A percentile compares a stretch with the other conserved stretches of the same genome.
These are phyloP conservation scores for Irena cyanogastra DNA, from an alignment of 2,113 vertebrate genomes.

Conservation along the genomic window DNA sequence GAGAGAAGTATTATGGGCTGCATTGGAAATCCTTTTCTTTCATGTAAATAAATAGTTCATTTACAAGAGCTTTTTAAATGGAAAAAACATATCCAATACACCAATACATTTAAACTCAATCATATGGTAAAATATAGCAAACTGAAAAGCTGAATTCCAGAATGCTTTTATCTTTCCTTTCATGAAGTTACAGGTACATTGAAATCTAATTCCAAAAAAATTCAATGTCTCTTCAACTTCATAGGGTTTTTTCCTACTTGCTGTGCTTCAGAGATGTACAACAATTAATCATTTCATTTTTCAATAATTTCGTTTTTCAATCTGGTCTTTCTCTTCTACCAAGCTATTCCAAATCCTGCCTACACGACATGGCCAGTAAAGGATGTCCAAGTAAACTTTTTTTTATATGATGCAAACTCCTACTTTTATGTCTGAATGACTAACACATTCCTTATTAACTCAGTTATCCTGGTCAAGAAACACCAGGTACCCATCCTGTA, in stretches of 20 bases:
- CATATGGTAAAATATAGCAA: conserved; percentile 54
- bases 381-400: not conserved
- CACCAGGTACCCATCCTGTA: not conserved
- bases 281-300: conserved; percentile 12
- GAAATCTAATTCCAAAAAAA: not conserved
- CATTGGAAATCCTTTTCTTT: conserved; percentile 64
- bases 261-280: not conserved
- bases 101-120: conserved; percentile 57
- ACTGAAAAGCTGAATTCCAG: conserved; percentile 23
- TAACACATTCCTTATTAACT: not conserved
- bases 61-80: conserved; percentile 60
- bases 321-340: not conserved
- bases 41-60: conserved; percentile 74
- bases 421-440: not conserved
- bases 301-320: not conserved
- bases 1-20: conserved; percentile 47
- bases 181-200: not conserved
- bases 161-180: conserved; percentile 56
- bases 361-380: not conserved
- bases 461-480: not conserved
- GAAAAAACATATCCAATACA: conserved; percentile 54
- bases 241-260: not conserved
- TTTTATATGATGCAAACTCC: not conserved
- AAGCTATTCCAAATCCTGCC: not conserved
- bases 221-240: conserved; percentile 10